Percentiles rank a stretch among this genome's conserved stretches.
Evolutionary conservation across 1,140 invertebrate species (phyloP).

Genomic region (Halesus radiatus): DNA sequence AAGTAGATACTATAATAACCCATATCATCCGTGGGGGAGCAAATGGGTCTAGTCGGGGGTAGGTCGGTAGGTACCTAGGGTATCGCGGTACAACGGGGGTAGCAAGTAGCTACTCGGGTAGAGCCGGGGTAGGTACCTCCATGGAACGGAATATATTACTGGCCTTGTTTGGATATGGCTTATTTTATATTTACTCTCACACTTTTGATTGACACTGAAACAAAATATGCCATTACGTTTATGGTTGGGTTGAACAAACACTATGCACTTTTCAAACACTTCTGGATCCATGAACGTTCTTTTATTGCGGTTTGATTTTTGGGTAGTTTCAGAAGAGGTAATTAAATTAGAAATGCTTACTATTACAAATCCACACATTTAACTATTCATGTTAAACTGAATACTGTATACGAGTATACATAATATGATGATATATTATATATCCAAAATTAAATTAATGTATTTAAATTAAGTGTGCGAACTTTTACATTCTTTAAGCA

Average conservation of each 20-base stretch:
- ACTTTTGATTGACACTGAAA: slow-evolving; percentile 38
- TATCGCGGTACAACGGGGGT: neutral
- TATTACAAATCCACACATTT: too few species aligned
- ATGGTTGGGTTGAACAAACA: slow-evolving; percentile 30
- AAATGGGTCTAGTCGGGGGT: slow-evolving; percentile 5
- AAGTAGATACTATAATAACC: slow-evolving; percentile 27
- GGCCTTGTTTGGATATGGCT: slow-evolving; percentile 33
- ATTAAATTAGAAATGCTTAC: too few species aligned
- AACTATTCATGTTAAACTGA: too few species aligned
- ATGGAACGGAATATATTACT: slow-evolving; percentile 26
- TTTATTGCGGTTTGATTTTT: too few species aligned
- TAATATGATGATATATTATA: too few species aligned
- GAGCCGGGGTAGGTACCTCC: neutral
- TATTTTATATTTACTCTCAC: slow-evolving; percentile 33
- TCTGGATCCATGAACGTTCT: neutral
- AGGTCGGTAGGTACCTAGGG: neutral
- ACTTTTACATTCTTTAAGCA: too few species aligned
- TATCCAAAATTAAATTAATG: too few species aligned
- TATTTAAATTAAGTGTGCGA: too few species aligned
- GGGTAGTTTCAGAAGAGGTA: too few species aligned
- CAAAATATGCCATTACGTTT: slow-evolving; percentile 37
- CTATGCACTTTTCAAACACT: neutral
- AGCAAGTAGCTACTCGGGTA: neutral
- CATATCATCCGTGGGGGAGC: neutral
- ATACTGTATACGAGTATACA: too few species aligned